These are phyloP conservation scores for Nothocercus nigrocapillus DNA, from an alignment of 2,113 vertebrate species.

Conservation along the genomic window DNA sequence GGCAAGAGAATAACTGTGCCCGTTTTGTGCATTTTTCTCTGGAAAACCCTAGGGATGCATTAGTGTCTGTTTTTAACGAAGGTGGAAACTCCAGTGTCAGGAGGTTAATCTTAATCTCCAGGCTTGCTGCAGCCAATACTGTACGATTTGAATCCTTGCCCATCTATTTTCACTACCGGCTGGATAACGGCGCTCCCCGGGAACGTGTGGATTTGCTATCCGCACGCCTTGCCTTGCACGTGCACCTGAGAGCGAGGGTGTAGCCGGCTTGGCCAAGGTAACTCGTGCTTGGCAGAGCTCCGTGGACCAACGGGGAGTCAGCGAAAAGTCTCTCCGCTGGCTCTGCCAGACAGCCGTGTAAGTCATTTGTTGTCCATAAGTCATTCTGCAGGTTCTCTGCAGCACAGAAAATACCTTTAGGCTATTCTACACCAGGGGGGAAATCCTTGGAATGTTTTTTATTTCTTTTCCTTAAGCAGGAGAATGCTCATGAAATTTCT, in stretches of 20 bases:
- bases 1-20: background rate
- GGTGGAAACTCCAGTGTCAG: constrained; percentile 8
- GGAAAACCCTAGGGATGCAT: background rate
- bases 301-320: background rate
- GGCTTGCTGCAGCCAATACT: background rate
- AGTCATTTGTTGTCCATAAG: background rate
- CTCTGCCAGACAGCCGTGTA: background rate
- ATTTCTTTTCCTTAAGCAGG: background rate
- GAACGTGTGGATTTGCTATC: background rate
- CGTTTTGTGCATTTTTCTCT: background rate
- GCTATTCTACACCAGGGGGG: background rate
- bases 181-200: accelerated
- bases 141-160: background rate
- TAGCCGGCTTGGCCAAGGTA: accelerated
- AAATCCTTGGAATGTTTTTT: background rate
- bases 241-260: background rate
- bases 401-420: background rate
- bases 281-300: background rate
- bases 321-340: background rate
- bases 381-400: background rate
- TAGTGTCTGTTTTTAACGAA: background rate
- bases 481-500: background rate
- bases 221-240: accelerated
- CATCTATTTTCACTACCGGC: background rate
- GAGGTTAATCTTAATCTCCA: background rate